Percentiles rank a stretch among this genome's conserved stretches.
Conservation (phyloP, 1,140 invertebrate species). For the Caenorhabditis elegans region WBcel235 BX284603.4:10016501-10017000, state of each 20-base stretch:
- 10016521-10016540: conserved; percentile 21
- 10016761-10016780: conserved; percentile 18
- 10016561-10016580: not conserved
- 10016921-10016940: not conserved
- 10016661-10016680: not conserved
- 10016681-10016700: not conserved
- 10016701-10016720: conserved; percentile 31
- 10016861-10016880: not conserved
- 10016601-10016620: not conserved
- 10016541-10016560: not conserved
- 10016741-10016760: conserved; percentile 33
- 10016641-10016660: not conserved
- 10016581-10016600: not conserved
- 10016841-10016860: conserved; percentile 6
- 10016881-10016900: conserved; percentile 24
- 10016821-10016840: conserved; percentile 12
- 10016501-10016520: not conserved
- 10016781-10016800: conserved; percentile 20
- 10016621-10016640: not conserved
- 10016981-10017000: conserved; percentile 7
- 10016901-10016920: conserved; percentile 23
- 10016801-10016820: not conserved
- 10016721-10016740: conserved; percentile 23
- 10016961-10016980: conserved; percentile 24
- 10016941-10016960: not conserved